These are phyloP conservation scores for Camarhynchus parvulus DNA, from an alignment of 2,113 vertebrate genomes.

Conservation along the genomic window DNA sequence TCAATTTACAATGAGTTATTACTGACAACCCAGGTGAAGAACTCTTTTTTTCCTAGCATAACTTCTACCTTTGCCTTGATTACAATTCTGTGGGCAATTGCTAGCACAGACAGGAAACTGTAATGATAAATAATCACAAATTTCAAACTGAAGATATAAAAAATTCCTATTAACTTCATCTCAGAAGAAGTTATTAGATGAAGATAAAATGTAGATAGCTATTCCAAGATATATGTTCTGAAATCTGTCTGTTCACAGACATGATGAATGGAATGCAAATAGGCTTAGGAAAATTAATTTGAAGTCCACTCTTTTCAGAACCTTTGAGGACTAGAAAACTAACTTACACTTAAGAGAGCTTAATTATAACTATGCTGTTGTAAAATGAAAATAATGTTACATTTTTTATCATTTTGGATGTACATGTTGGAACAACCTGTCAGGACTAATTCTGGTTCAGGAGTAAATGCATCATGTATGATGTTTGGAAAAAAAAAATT, in stretches of 20 bases:
- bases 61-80: neutral
- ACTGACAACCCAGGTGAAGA: neutral
- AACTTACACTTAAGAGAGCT: neutral
- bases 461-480: neutral
- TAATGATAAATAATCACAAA: neutral
- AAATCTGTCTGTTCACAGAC: neutral
- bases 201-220: neutral
- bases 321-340: neutral
- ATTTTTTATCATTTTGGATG: constrained; percentile 2
- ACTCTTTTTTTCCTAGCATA: neutral
- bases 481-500: neutral
- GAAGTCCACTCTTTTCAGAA: neutral
- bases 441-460: neutral
- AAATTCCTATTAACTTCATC: neutral
- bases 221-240: neutral
- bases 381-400: neutral
- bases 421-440: neutral
- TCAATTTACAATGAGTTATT: neutral
- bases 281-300: neutral
- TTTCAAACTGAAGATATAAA: neutral
- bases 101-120: neutral
- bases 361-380: neutral
- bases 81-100: neutral
- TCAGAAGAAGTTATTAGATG: neutral
- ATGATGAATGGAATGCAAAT: neutral